phyloP scores from a whole-genome alignment of 2,888 invertebrate species.

The Zonitis immaculata region DNA sequence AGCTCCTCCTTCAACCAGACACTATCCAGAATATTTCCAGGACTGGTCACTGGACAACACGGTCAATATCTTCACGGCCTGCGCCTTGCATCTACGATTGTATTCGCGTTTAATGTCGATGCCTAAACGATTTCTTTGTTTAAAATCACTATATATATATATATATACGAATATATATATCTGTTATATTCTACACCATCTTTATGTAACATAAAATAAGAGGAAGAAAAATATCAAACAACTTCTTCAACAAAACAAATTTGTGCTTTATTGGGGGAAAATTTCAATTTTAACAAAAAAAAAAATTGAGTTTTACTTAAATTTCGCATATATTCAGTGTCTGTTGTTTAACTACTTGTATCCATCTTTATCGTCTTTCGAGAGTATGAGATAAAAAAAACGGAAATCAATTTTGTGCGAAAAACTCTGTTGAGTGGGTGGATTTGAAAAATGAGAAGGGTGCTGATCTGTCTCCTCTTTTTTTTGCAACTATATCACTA shows the following conservation, averaged over 20 bases:
- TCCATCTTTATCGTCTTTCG: constrained; percentile 2
- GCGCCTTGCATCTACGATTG: constrained; percentile 31
- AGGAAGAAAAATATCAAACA: not conserved
- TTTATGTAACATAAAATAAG: not conserved
- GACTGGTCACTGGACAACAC: constrained; percentile 36
- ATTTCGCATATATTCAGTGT: not conserved
- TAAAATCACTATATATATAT: not conserved
- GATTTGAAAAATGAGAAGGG: not conserved
- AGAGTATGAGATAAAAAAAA: not conserved
- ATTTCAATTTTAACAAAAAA: not conserved
- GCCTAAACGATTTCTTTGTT: constrained; percentile 6
- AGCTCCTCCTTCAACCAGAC: constrained; percentile 26
- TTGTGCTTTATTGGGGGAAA: too few species aligned
- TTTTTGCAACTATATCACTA: not conserved
- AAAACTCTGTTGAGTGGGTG: constrained; percentile 4
- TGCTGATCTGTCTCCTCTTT: constrained; percentile 3
- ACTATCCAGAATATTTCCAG: constrained; percentile 29
- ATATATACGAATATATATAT: not conserved
- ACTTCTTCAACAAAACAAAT: not conserved
- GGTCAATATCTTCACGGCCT: constrained; percentile 38
- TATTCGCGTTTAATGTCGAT: constrained; percentile 1
- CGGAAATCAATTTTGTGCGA: not conserved
- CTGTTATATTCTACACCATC: not conserved
- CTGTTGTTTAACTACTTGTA: not conserved
- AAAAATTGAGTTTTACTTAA: not conserved